Conservation (phyloP, 2,797 vertebrate genomes). For the Jordanella pulchra region DNA sequence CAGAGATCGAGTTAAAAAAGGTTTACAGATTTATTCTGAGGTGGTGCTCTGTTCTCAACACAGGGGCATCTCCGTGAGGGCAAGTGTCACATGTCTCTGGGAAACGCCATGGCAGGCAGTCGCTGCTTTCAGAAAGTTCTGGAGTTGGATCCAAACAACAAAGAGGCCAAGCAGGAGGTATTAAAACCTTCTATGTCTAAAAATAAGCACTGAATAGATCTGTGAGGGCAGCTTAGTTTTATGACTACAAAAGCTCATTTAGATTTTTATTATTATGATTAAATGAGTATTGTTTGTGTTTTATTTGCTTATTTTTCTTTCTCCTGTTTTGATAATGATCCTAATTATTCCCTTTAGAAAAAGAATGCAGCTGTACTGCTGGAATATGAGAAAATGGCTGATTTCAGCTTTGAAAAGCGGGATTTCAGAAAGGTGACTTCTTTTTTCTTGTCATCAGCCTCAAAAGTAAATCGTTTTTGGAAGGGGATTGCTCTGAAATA, state of each 20-base stretch:
- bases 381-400: constrained; percentile 91
- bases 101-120: constrained; percentile 92
- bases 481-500: background rate
- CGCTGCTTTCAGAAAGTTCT: constrained; percentile 92
- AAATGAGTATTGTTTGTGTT: background rate
- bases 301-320: background rate
- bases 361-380: constrained; percentile 88
- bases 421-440: constrained; percentile 92
- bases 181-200: background rate
- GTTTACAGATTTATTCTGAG: background rate
- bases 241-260: no score
- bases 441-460: background rate
- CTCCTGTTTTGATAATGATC: background rate
- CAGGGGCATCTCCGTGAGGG: constrained; percentile 94
- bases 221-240: background rate
- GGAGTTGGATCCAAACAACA: constrained; percentile 89
- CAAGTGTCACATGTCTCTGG: constrained; percentile 92
- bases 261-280: no score
- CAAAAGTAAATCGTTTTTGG: background rate
- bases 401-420: constrained; percentile 89
- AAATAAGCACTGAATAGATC: background rate
- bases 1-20: background rate
- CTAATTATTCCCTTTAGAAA: constrained; percentile 74
- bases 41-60: background rate
- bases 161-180: constrained; percentile 90